Evolutionary conservation across 2,797 vertebrate species (phyloP), one percentile per base, ranked within the genome.

Genomic region (Oreortyx pictus): DNA sequence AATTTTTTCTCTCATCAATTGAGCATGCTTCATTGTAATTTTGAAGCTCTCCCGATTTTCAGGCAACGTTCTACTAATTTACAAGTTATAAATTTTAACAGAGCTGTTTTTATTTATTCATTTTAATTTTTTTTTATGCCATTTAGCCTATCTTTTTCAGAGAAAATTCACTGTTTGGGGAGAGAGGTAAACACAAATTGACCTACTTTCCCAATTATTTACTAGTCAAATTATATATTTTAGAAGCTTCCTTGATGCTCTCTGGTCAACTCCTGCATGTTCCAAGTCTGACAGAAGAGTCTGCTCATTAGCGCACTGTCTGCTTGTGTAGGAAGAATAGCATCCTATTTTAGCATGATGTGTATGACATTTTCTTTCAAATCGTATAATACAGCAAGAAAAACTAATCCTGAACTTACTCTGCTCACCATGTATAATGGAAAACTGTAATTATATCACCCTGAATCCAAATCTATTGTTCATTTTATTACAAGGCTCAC

Each of bases 351-450:
- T 94, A 85, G 71, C 89, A 83, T 90, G 93, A 91, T 94, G 54
- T 79, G 75, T 65, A 74, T 98, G 96, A 96, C 95, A 94, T 92
- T 97, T 97, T 92, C 93, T 96, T 91, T 97, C 95, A 97, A 96
- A 93, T 94, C 23, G 60, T 84, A 77, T 95, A 95, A 95, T 92
- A 86, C 84, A 96, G 83, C 57, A 91, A 96, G 80, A 92, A 94
- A 95, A 97, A 56, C 75, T 94, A 86, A 95, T 94, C 78, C 91
- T 89, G 71, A 96, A 91, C 80, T 95, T 75, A 61, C 41, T 59
- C 41, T 88, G n/a, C 92, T 96, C 82, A 71, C 77, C 59, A 77
- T 73, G 46, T 89, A 88, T 74, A 83, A 88, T 88, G 77, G 60
- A 93, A 92, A 95, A 89, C 64, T 89, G 35, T 97, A 97, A 97